Evolutionary conservation across 37 sponge, comb jelly and placozoan species (phyloP).

Genomic region (Cliona cf. orientalis): DNA sequence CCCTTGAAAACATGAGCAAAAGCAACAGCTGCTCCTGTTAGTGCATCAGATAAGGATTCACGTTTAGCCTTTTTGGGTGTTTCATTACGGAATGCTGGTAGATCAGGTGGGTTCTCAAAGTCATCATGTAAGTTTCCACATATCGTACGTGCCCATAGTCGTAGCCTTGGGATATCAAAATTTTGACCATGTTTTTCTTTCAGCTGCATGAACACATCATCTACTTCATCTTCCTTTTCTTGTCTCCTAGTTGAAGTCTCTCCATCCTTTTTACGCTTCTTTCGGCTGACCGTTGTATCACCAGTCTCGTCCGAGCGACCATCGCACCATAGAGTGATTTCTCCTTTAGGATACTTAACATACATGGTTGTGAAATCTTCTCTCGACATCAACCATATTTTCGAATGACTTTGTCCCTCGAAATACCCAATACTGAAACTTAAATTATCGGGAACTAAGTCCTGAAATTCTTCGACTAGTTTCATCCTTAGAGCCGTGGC

Average conservation of each 20-base stretch:
- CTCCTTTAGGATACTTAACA: conserved; percentile 26
- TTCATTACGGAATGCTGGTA: conserved; percentile 18
- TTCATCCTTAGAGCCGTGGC: conserved; percentile 6
- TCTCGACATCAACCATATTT: conserved; percentile 16
- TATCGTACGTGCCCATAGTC: conserved; percentile 43
- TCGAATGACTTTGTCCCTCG: conserved; percentile 22
- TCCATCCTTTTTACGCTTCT: background rate
- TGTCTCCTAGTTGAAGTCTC: background rate
- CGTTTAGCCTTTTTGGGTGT: background rate
- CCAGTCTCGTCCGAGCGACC: background rate
- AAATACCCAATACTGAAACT: conserved; percentile 39
- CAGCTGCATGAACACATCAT: conserved; percentile 15
- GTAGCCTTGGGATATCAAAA: conserved; percentile 31
- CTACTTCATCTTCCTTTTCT: conserved; percentile 43
- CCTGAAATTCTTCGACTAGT: conserved; percentile 29
- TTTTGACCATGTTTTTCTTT: conserved; percentile 29
- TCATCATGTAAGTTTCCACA: conserved; percentile 14
- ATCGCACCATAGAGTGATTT: conserved; percentile 53
- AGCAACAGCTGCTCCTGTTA: conserved; percentile 13
- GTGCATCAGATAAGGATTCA: background rate
- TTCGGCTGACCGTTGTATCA: no score
- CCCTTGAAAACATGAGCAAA: background rate
- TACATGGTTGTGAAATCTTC: conserved; percentile 42
- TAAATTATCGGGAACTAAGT: conserved; percentile 21
- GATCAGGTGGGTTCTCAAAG: conserved; percentile 26